A percentile compares a stretch with the other conserved stretches of the same genome.
phyloP scores from a whole-genome alignment of 23 tunicate species.

The Trididemnum miniatum region DNA sequence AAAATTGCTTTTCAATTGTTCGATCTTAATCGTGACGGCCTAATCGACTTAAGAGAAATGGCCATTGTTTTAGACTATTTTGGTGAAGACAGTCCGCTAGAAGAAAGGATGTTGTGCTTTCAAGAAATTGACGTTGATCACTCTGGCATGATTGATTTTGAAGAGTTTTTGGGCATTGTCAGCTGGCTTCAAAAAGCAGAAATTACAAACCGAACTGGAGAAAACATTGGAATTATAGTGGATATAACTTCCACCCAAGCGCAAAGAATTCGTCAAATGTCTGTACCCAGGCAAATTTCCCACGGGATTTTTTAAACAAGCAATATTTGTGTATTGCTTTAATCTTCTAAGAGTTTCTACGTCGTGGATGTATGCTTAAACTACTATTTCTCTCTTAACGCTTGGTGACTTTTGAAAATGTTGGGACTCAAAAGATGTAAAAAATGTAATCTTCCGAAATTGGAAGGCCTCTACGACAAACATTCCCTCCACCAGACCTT shows the following conservation, averaged over 20 bases:
- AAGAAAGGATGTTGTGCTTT: slow-evolving; percentile 63
- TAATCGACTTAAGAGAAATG: slow-evolving; percentile 87
- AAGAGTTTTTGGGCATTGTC: slow-evolving; percentile 72
- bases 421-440: too few species aligned
- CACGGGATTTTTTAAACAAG: slow-evolving; percentile 79
- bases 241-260: slow-evolving; percentile 67
- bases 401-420: too few species aligned
- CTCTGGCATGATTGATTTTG: slow-evolving; percentile 75
- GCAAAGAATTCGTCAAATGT: slow-evolving; percentile 66
- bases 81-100: slow-evolving; percentile 71
- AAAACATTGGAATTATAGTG: slow-evolving; percentile 56
- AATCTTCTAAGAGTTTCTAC: too few species aligned
- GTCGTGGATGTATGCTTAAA: too few species aligned
- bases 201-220: slow-evolving; percentile 13
- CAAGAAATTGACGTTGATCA: slow-evolving; percentile 59
- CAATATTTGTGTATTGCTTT: too few species aligned
- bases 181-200: slow-evolving; percentile 42
- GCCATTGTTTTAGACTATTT: slow-evolving; percentile 66
- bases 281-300: slow-evolving; percentile 70
- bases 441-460: too few species aligned
- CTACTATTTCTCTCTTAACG: too few species aligned
- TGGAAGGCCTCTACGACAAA: too few species aligned
- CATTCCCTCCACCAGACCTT: too few species aligned
- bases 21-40: slow-evolving; percentile 84
- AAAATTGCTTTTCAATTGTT: slow-evolving; percentile 80